Base-by-base conservation (phyloP, 2,888 invertebrate species). In the Allygus modestus region DNA sequence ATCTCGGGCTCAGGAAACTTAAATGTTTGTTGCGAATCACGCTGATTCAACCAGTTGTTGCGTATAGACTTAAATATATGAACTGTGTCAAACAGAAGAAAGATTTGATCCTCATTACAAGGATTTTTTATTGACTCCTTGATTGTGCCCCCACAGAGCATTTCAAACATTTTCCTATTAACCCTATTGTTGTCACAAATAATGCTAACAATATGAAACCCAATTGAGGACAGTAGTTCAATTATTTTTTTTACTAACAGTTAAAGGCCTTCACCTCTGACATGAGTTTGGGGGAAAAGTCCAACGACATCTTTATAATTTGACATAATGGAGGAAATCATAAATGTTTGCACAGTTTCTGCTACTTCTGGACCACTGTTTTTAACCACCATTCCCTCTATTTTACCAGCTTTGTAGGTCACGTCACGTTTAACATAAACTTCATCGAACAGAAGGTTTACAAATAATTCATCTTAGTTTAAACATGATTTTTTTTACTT, bases 151-250 rank as follows among this genome's bases (percentile, higher is more conserved):
- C 69, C 82, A 82, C 82, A 41, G 9, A 82, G 43, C 43, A 31
- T 69, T 65, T 41, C 82, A 82, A 69, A 82, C 82, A 82, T 82
- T 65, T 69, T 82, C 43, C 69, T 82, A 69, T 82, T 82, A 7
- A 69, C 82, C 9, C 26, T 65, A n/a, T 82, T 82, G 41, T 82
- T 82, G 17, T 82, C 82, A 33, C 33, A 82, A 28, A 82, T 82
- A 20, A 69, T 43, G 20, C 69, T 28, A n/a, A 69, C 28, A 37
- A 69, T 41, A 7, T 65, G 37, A 82, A 51, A 82, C 5, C 69
- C 82, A n/a, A 43, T 77, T 20, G 77, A 43, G 28, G 77, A 43
- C 15, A 77, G 23, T 9, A 77, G 46, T 11, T 77, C 43, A 77
- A 77, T 37, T 20, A 77, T 12, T 20, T 41, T 5, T 23, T 26